phyloP scores from a whole-genome alignment of 2,113 vertebrate species.

The Dicaeum eximium region DNA sequence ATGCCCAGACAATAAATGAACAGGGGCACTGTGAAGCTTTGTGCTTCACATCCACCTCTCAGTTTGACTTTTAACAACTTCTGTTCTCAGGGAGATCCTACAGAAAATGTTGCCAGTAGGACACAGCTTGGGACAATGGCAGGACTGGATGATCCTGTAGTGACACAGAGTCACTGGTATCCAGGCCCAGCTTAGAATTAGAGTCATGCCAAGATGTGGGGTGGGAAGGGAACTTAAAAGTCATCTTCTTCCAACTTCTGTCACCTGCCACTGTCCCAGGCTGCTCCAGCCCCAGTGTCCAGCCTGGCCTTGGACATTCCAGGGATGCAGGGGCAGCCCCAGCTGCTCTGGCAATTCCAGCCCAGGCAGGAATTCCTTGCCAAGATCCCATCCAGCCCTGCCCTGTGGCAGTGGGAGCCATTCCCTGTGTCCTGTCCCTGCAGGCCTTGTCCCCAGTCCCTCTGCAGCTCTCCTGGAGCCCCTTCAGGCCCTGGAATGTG shows the following conservation, averaged over 20 bases:
- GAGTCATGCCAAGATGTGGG: no score
- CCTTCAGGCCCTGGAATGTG: fast-evolving
- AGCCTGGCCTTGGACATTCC: neutral
- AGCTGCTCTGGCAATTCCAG: neutral
- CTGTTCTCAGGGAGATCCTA: neutral
- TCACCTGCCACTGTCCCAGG: fast-evolving
- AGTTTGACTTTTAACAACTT: neutral
- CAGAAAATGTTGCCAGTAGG: fast-evolving
- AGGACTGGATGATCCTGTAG: neutral
- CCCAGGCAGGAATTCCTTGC: neutral
- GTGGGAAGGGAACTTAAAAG: neutral
- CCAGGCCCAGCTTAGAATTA: neutral
- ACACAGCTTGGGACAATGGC: fast-evolving
- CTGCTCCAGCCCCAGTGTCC: fast-evolving
- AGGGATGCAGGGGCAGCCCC: neutral
- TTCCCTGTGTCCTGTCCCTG: neutral
- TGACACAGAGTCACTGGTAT: neutral
- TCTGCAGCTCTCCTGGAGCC: neutral
- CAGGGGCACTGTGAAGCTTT: neutral
- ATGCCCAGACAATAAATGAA: neutral
- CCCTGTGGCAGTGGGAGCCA: neutral
- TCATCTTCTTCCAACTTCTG: no score
- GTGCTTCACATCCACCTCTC: neutral
- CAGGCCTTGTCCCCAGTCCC: neutral
- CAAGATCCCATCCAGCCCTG: neutral